Conservation (phyloP, 2,797 vertebrate genomes). For the Danio choprae region DNA sequence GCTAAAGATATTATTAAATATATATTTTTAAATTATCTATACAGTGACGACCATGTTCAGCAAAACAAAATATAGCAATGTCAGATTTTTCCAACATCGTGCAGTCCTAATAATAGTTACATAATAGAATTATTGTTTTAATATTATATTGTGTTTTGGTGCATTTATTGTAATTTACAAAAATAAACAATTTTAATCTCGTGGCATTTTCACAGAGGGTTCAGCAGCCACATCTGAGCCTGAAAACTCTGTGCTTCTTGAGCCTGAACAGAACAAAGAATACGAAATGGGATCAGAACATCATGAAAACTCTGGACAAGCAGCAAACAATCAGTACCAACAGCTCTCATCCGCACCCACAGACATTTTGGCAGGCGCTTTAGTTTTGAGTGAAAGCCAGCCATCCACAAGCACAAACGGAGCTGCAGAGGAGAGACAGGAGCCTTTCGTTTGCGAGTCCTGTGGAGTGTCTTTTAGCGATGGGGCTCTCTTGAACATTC, state of each 20-base stretch:
- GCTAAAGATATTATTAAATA: too few relatives aligned
- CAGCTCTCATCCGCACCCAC: conserved; percentile 21
- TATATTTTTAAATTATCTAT: too few relatives aligned
- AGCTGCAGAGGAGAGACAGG: not conserved
- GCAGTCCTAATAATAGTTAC: too few relatives aligned
- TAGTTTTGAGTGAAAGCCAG: conserved; percentile 19
- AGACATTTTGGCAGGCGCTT: conserved; percentile 2
- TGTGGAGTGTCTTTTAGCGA: conserved; percentile 42
- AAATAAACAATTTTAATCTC: too few relatives aligned
- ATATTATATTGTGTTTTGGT: too few relatives aligned
- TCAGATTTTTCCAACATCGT: too few relatives aligned
- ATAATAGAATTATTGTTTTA: too few relatives aligned
- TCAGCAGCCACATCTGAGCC: not conserved
- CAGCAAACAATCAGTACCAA: conserved; percentile 8
- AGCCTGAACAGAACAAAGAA: not conserved
- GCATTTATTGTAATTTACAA: not conserved
- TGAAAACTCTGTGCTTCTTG: not conserved
- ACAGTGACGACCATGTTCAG: too few relatives aligned
- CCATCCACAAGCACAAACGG: conserved; percentile 36
- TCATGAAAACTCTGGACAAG: not conserved
- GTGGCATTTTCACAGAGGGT: conserved; percentile 11
- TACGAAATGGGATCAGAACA: conserved; percentile 9
- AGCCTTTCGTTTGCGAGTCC: conserved; percentile 29
- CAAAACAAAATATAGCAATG: too few relatives aligned
- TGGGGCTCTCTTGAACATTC: conserved; percentile 38